Base-by-base conservation (phyloP, 2,888 invertebrate species). In the Lasioglossum leucozonium region DNA sequence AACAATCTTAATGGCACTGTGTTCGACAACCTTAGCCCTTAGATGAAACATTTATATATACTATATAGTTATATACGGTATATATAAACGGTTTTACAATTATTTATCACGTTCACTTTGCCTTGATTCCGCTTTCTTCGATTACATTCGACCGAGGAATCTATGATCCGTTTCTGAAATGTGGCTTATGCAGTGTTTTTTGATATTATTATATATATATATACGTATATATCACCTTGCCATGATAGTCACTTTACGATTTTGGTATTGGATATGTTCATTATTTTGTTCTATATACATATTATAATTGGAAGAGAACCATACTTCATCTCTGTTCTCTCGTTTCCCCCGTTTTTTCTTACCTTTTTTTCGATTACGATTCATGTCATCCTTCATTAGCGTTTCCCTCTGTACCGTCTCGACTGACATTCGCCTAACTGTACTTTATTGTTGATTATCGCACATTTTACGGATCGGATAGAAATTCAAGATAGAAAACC, bases 181-280 rank as follows among this genome's bases (percentile, higher is more conserved):
- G 93, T 94, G 92, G 94, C 94, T 94, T 94, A 92, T 93, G 94
- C 93, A 93, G 91, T 94, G 94, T 94, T 93, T 93, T 92, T 90
- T 71, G 77, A 85, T 85, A 89, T 91, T 81, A 73, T 74, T 74
- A 85, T 86, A 83, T 85, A 89, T 16, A 90, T 81, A 73, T 75
- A 86, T 87, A 76, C 81, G 87, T 90, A 67, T 67, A 91, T 91
- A 89, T 90, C 90, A 92, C 90, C 92, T 88, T 93, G 90, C 92
- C 88, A 93, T 92, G 91, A 92, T 90, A 87, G 90, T 92, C 90
- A 91, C 88, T 88, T 87, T 92, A 90, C 71, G 85, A 86, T 90
- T 86, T 89, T 91, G 72, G 81, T 88, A 90, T 85, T 87, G 83
- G 82, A 89, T 69, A 86, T 85, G 78, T 92, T 90, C 65, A 76